Evolutionary conservation across 2,113 vertebrate species (phyloP).

Genomic region (Coregonus clupeaformis): DNA sequence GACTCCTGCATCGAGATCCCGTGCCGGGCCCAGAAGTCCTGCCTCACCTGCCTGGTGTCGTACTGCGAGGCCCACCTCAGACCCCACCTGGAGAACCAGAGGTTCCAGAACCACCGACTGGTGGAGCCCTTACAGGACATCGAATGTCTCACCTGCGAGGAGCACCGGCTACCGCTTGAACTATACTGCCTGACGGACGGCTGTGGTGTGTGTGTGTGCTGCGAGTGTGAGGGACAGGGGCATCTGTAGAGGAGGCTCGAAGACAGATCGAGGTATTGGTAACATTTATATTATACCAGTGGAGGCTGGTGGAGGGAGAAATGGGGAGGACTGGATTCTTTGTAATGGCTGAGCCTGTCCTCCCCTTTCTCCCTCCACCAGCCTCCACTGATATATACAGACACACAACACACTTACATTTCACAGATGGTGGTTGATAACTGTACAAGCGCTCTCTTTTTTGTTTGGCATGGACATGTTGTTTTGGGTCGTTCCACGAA

Average conservation of each 20-base stretch:
- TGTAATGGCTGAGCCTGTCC: too few species aligned
- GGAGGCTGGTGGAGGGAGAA: too few species aligned
- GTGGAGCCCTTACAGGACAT: conserved; percentile 75
- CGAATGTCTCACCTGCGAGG: conserved; percentile 68
- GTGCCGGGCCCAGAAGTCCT: conserved; percentile 74
- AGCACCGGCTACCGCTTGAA: conserved; percentile 78
- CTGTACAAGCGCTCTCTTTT: background rate
- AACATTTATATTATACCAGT: background rate
- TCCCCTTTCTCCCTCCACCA: too few species aligned
- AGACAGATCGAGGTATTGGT: conserved; percentile 69
- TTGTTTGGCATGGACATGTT: too few species aligned
- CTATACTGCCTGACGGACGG: conserved; percentile 74
- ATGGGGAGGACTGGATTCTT: too few species aligned
- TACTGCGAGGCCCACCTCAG: conserved; percentile 82
- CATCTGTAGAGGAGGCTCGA: conserved; percentile 62
- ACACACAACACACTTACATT: background rate
- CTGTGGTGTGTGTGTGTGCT: conserved; percentile 79
- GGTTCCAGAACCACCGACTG: conserved; percentile 80
- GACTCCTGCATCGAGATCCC: conserved; percentile 76
- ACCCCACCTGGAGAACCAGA: conserved; percentile 79
- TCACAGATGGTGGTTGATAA: background rate
- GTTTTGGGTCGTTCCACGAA: too few species aligned
- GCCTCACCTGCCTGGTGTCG: conserved; percentile 86
- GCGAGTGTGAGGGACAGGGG: conserved; percentile 63
- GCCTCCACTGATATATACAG: background rate